phyloP scores from a whole-genome alignment of 2,797 vertebrate genomes.

The Graptemys geographica region DNA sequence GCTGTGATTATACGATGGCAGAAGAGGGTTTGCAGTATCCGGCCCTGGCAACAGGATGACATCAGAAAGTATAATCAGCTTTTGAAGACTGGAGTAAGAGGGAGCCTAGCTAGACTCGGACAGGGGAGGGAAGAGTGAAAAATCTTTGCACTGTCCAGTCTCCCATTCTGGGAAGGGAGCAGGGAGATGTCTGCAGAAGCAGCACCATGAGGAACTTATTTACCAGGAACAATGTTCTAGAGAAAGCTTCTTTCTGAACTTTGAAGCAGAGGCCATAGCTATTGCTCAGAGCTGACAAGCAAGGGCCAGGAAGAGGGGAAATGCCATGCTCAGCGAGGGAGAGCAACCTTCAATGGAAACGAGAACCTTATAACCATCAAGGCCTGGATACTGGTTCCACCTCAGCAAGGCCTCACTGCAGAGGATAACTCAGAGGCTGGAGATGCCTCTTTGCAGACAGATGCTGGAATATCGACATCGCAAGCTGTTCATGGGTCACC shows the following conservation, averaged over 20 bases:
- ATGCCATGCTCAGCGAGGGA: neutral
- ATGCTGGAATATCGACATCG: neutral
- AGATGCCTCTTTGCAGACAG: conserved; percentile 6
- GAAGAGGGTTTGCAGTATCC: neutral
- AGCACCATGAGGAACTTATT: neutral
- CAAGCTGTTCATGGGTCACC: neutral
- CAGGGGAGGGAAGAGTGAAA: neutral
- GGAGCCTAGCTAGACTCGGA: neutral
- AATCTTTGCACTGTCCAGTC: neutral
- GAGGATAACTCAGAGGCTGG: neutral
- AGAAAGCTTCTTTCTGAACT: neutral
- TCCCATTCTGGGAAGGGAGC: neutral
- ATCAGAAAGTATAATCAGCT: neutral
- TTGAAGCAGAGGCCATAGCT: neutral
- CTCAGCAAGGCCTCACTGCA: neutral
- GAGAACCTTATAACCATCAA: neutral
- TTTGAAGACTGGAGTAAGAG: neutral
- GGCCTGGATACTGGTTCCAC: neutral
- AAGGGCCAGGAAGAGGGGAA: neutral
- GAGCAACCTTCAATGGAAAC: neutral
- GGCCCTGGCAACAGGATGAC: neutral
- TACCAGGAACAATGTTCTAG: neutral
- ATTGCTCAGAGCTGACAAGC: neutral
- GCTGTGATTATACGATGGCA: neutral
- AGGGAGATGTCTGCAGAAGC: neutral